Evolutionary conservation across 2,888 invertebrate species (phyloP).

Genomic region (Marronus borbonicus): DNA sequence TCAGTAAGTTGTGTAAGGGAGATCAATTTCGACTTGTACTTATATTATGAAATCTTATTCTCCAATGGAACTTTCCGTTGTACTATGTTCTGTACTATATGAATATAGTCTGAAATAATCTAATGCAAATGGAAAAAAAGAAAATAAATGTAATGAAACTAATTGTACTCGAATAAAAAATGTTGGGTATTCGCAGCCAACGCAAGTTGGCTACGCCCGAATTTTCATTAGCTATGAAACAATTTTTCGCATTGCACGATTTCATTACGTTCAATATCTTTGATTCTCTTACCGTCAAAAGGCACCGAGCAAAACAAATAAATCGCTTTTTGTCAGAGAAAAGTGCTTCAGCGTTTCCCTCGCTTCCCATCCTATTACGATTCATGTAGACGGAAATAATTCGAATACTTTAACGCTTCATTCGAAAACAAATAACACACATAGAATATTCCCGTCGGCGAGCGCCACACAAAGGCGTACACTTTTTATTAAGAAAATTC

Average conservation of each 20-base stretch:
- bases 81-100: too few species aligned
- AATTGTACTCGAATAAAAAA: too few species aligned
- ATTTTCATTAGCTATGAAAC: too few species aligned
- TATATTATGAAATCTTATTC: too few species aligned
- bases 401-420: constrained; percentile 38
- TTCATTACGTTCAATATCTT: constrained; percentile 6
- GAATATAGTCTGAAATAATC: too few species aligned
- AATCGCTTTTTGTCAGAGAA: constrained; percentile 31
- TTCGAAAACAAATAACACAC: constrained; percentile 43
- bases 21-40: too few species aligned
- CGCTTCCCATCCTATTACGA: constrained; percentile 3
- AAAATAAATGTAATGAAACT: too few species aligned
- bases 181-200: too few species aligned
- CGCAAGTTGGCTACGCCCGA: too few species aligned
- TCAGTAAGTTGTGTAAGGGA: too few species aligned
- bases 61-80: too few species aligned
- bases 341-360: constrained; percentile 1
- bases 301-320: constrained; percentile 35
- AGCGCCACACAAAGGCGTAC: constrained; percentile 27
- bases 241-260: constrained; percentile 1
- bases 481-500: constrained; percentile 49
- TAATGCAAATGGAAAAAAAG: too few species aligned
- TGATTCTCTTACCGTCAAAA: constrained; percentile 4
- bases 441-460: constrained; percentile 36
- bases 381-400: constrained; percentile 37